Evolutionary conservation across 2,113 vertebrate genomes (phyloP).

Genomic region (Verasper variegatus): DNA sequence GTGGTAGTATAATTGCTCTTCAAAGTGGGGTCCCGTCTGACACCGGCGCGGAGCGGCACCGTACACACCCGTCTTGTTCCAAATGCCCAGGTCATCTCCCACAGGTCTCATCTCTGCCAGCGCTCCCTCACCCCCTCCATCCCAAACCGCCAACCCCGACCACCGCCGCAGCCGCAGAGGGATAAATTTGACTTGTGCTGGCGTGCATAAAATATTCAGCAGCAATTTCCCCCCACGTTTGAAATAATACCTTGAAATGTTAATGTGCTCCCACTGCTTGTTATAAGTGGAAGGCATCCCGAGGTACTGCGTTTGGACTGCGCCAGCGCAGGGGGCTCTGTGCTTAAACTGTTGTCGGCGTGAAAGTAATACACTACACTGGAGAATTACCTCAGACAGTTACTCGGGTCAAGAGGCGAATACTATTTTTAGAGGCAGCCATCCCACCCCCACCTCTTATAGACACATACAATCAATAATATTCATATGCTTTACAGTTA

Average conservation of each 20-base stretch:
- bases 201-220: conserved; percentile 75
- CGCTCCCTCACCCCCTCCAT: background rate
- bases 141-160: conserved; percentile 26
- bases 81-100: conserved; percentile 51
- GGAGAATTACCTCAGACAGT: conserved; percentile 37
- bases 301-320: conserved; percentile 59
- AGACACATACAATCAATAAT: background rate
- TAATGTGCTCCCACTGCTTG: conserved; percentile 70
- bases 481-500: background rate
- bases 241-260: conserved; percentile 79
- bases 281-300: conserved; percentile 69
- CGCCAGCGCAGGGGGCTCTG: conserved; percentile 12
- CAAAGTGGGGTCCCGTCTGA: conserved; percentile 62
- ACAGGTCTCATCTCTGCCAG: conserved; percentile 23
- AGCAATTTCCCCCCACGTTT: conserved; percentile 69
- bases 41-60: conserved; percentile 32
- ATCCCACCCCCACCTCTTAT: background rate
- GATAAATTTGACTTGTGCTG: conserved; percentile 44
- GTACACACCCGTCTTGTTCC: conserved; percentile 29
- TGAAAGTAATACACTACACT: conserved; percentile 58
- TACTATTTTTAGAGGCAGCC: conserved; percentile 45
- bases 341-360: conserved; percentile 52
- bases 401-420: conserved; percentile 38
- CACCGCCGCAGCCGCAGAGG: conserved; percentile 41
- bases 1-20: conserved; percentile 66